Conservation (phyloP, 2,888 invertebrate genomes). For the Gymnoscelis rufifasciata region DNA sequence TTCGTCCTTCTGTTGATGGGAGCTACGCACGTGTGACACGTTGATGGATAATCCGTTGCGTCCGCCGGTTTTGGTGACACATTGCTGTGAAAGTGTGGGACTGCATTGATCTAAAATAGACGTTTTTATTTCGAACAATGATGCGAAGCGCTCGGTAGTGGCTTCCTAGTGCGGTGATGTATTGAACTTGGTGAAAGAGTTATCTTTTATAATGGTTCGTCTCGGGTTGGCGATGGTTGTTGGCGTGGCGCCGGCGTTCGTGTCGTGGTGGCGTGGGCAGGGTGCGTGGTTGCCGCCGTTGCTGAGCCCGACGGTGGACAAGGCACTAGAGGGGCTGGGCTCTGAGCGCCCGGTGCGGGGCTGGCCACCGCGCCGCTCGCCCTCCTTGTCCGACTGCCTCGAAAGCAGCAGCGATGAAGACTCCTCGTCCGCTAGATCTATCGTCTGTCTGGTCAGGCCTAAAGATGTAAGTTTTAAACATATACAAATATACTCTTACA, state of each 20-base stretch:
- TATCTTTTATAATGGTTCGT: constrained; percentile 54
- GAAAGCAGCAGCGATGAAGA: constrained; percentile 71
- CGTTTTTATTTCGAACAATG: constrained; percentile 62
- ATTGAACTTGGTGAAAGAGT: constrained; percentile 29
- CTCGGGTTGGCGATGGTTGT: constrained; percentile 74
- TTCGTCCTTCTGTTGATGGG: constrained; percentile 25
- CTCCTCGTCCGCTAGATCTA: constrained; percentile 55
- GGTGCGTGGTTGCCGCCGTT: constrained; percentile 49
- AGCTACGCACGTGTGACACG: constrained; percentile 42
- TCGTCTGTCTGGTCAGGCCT: constrained; percentile 70
- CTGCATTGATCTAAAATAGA: constrained; percentile 64
- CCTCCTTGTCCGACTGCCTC: constrained; percentile 72
- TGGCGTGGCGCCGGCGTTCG: constrained; percentile 72
- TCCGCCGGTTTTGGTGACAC: constrained; percentile 52
- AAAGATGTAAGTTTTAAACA: constrained; percentile 58
- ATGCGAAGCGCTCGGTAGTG: constrained; percentile 32
- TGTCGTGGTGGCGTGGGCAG: constrained; percentile 72
- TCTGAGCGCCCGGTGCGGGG: constrained; percentile 50
- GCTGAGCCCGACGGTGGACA: constrained; percentile 45
- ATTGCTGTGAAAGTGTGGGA: constrained; percentile 55
- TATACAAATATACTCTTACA: too few relatives aligned
- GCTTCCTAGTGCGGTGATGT: constrained; percentile 42
- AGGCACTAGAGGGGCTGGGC: constrained; percentile 51
- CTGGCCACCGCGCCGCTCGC: constrained; percentile 62
- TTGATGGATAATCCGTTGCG: constrained; percentile 50